Conservation (phyloP, 2,888 invertebrate species). For the Gibbula magus region DNA sequence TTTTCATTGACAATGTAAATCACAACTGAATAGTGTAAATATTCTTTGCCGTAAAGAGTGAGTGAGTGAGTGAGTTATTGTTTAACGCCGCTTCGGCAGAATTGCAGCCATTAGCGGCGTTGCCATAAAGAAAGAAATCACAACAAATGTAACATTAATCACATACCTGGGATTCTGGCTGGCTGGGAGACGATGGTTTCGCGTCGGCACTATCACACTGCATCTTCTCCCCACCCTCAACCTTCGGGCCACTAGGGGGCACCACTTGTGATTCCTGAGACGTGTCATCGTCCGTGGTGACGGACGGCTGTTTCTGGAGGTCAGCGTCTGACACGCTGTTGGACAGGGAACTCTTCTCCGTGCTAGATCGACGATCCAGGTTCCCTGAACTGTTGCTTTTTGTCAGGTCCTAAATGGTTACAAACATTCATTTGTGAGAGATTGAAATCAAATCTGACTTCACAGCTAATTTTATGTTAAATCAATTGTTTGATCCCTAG, state of each 20-base stretch:
- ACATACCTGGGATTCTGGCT: too few relatives aligned
- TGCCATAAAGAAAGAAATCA: not conserved
- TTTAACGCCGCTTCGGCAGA: too few relatives aligned
- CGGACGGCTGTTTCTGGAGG: constrained; percentile 36
- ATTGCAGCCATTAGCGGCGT: too few relatives aligned
- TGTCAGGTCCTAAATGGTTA: constrained; percentile 38
- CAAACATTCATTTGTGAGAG: too few relatives aligned
- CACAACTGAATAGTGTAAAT: too few relatives aligned
- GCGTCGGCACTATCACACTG: constrained; percentile 33
- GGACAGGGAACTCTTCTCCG: constrained; percentile 39
- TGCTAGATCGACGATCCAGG: constrained; percentile 34
- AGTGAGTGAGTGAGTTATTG: too few relatives aligned
- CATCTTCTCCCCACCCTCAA: constrained; percentile 33
- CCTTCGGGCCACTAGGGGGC: constrained; percentile 21
- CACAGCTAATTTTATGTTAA: too few relatives aligned
- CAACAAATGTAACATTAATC: too few relatives aligned
- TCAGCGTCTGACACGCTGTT: constrained; percentile 57
- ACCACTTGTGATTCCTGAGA: constrained; percentile 38
- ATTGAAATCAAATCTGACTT: too few relatives aligned
- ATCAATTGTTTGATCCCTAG: too few relatives aligned
- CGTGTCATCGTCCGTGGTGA: constrained; percentile 39
- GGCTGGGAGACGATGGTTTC: not conserved
- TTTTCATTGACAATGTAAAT: too few relatives aligned
- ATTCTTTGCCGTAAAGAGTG: too few relatives aligned
- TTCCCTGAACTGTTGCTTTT: constrained; percentile 44